A percentile compares a stretch with the other conserved stretches of the same genome.
These are phyloP conservation scores for Oncopeltus fasciatus DNA, from an alignment of 1,140 invertebrate species.

Conservation along the genomic window DNA sequence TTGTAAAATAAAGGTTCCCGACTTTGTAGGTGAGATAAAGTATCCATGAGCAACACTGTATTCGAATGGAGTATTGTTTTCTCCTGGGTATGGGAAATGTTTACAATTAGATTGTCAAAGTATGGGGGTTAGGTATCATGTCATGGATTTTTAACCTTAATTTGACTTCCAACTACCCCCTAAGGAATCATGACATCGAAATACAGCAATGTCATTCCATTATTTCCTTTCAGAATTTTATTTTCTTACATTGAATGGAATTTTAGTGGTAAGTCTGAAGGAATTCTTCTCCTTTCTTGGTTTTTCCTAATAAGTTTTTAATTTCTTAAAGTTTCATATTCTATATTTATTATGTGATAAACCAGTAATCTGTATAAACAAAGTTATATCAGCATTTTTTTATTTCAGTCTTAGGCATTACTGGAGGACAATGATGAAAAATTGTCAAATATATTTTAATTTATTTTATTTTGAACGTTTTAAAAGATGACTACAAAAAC, in stretches of 20 bases:
- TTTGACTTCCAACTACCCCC: too few species aligned
- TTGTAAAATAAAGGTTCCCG: too few species aligned
- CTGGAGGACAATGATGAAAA: not conserved
- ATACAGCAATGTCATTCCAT: not conserved
- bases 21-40: too few species aligned
- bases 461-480: not conserved
- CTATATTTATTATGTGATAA: not conserved
- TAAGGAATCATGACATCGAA: too few species aligned
- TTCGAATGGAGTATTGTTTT: not conserved
- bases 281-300: not conserved
- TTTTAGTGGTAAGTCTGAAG: not conserved
- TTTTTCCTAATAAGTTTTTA: too few species aligned
- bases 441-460: not conserved
- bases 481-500: slow-evolving; percentile 33
- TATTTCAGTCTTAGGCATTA: too few species aligned
- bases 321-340: too few species aligned
- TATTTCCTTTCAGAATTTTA: not conserved
- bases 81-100: slow-evolving; percentile 2
- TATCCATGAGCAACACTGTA: slow-evolving; percentile 3
- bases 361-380: not conserved
- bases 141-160: not conserved
- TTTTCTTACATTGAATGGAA: not conserved
- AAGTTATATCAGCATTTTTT: not conserved
- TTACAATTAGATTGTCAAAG: not conserved
- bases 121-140: not conserved